Conservation (phyloP, 2,113 vertebrate genomes). For the Nothocercus julius region DNA sequence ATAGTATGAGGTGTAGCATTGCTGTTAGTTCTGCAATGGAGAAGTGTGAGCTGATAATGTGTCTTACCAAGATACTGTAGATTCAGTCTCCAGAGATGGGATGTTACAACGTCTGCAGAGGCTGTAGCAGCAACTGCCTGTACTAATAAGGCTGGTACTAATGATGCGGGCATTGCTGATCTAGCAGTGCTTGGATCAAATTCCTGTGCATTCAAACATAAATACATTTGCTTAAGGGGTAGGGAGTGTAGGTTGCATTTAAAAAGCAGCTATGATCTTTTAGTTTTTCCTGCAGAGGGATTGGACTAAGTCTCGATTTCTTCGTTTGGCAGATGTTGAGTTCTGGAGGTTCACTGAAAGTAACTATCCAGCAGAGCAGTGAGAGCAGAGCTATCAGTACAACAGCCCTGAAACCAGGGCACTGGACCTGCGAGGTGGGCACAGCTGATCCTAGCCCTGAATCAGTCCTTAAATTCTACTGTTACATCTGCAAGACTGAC, state of each 20-base stretch:
- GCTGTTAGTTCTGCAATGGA: not conserved
- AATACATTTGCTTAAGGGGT: not conserved
- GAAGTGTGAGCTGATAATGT: not conserved
- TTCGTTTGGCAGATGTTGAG: constrained; percentile 77
- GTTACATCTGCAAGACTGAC: constrained; percentile 92
- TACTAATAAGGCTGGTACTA: not conserved
- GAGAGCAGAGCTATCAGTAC: constrained; percentile 91
- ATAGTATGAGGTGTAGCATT: not conserved
- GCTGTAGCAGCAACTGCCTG: not conserved
- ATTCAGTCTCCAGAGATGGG: not conserved
- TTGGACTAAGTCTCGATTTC: not conserved
- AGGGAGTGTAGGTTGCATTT: not conserved
- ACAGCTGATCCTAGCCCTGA: constrained; percentile 46
- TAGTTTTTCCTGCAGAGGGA: not conserved
- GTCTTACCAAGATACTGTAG: not conserved
- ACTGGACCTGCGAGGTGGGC: constrained; percentile 44
- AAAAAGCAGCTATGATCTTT: not conserved
- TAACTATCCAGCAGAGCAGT: constrained; percentile 93
- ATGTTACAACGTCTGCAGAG: not conserved
- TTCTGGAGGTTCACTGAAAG: constrained; percentile 88
- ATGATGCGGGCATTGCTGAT: not conserved
- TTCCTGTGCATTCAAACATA: not conserved
- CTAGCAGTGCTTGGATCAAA: not conserved
- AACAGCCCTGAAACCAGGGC: constrained; percentile 64
- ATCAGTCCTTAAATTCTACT: constrained; percentile 87